phyloP scores from a whole-genome alignment of 2,888 invertebrate species.

The Homarus gammarus region DNA sequence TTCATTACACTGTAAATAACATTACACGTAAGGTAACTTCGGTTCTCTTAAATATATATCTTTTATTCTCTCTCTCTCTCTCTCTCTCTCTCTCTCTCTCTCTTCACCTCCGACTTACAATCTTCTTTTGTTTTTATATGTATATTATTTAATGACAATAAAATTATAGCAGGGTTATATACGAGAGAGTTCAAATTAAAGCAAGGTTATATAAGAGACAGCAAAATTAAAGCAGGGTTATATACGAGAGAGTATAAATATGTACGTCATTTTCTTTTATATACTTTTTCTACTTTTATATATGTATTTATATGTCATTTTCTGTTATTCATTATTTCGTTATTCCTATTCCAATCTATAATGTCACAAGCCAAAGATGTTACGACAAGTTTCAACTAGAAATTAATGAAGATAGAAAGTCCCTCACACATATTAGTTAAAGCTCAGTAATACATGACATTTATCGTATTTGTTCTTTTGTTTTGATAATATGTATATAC shows the following conservation, averaged over 20 bases:
- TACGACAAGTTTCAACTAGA: neutral
- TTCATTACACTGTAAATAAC: constrained; percentile 4
- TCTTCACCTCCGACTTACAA: too few relatives aligned
- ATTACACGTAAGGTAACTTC: neutral
- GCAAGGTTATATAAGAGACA: too few relatives aligned
- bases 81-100: too few relatives aligned
- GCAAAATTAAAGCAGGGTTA: neutral
- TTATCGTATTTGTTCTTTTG: too few relatives aligned
- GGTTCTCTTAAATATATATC: neutral
- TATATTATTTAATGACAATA: neutral
- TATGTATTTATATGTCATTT: neutral
- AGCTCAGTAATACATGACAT: too few relatives aligned
- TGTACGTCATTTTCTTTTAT: neutral
- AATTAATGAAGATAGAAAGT: neutral
- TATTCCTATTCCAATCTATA: neutral
- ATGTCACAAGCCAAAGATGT: neutral
- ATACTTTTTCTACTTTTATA: neutral
- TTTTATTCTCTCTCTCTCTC: neutral
- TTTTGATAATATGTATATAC: too few relatives aligned
- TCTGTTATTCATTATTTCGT: too few relatives aligned
- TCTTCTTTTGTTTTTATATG: neutral
- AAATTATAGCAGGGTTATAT: too few relatives aligned
- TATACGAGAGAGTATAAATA: neutral
- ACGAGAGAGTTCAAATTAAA: too few relatives aligned
- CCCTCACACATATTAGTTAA: too few relatives aligned